Evolutionary conservation across 37 sponge, comb jelly and placozoan genomes (phyloP), one percentile per base, ranked within the genome.

Genomic region (Ianthella basta): DNA sequence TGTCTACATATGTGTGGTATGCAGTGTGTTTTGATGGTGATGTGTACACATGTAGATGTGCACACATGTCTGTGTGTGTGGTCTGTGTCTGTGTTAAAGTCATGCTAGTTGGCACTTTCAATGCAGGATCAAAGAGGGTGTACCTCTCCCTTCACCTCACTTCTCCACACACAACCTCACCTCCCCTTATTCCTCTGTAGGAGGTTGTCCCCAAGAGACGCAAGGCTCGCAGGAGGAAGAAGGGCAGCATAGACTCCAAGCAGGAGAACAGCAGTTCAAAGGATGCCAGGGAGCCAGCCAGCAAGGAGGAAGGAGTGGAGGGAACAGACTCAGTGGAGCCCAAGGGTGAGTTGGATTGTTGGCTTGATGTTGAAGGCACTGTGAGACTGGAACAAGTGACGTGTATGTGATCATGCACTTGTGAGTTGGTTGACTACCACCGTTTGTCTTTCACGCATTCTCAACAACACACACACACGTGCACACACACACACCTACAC

Each of bases 271-370:
- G 50, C 8, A 8, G 50, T 44, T 70, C 55, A 55, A 56, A 57
- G 34, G 39, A 82, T 67, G 73, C 18, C 41, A 56, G 56, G 39
- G 70, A 70, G 40, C 50, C 55, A 15, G 82, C 69, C 23, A 56
- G 59, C 3, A 35, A 63, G 56, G 80, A 86, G 30, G 56, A 72
- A 34, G 38, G 56, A 41, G 80, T 72, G 0, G 80, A 87, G 6
- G 85, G 21, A n/a, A 77, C 34, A 54, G 70, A 75, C 37, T 44
- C 56, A 39, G 61, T 80, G 25, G 84, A 86, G 21, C 54, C 59
- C 69, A 81, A 75, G 34, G 70, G 81, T 81, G n/a, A 13, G 29
- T 75, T 34, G 37, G 10, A 13, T 82, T 65, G 55, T 80, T 23
- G 25, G 63, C 27, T 23, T 61, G 63, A 13, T 4, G n/a, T 4